Percentiles rank a stretch among this genome's conserved stretches.
Evolutionary conservation across 2,888 invertebrate genomes (phyloP).

Genomic region (Nomada lathburiana): DNA sequence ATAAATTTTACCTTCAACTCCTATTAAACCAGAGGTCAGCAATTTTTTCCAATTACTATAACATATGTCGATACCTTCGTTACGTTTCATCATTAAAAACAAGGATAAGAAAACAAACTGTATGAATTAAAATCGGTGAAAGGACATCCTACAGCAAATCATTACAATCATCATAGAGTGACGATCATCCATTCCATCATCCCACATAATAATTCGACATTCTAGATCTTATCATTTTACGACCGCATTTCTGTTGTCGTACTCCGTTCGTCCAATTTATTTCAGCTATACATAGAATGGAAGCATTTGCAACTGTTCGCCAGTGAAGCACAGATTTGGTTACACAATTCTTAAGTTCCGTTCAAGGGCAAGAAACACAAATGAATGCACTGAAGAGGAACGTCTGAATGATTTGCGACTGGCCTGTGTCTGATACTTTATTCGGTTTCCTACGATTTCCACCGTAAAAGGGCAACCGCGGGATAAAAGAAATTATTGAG

Average conservation of each 20-base stretch:
- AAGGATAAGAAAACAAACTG: background rate
- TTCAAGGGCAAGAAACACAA: conserved; percentile 71
- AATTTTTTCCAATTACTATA: background rate
- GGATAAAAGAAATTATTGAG: conserved; percentile 40
- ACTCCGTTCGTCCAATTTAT: conserved; percentile 30
- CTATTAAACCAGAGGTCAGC: too few species aligned
- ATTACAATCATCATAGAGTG: background rate
- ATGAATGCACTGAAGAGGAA: conserved; percentile 62
- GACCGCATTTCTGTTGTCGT: background rate
- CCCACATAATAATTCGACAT: background rate
- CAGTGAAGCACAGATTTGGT: conserved; percentile 41
- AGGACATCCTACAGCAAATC: background rate
- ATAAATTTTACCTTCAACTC: background rate
- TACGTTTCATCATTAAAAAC: background rate
- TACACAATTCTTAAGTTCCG: conserved; percentile 72
- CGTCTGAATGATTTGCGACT: background rate
- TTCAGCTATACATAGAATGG: conserved; percentile 16
- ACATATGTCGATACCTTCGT: too few species aligned
- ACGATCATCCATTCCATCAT: background rate
- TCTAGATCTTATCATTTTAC: background rate
- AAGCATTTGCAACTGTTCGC: conserved; percentile 47
- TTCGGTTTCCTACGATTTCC: conserved; percentile 33
- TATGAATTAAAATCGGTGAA: background rate
- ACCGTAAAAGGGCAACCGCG: conserved; percentile 50
- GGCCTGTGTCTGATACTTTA: conserved; percentile 9